Percentiles rank a stretch among this genome's conserved stretches.
These are phyloP conservation scores for Oxyruncus cristatus DNA, from an alignment of 2,113 vertebrate species.

Conservation along the genomic window DNA sequence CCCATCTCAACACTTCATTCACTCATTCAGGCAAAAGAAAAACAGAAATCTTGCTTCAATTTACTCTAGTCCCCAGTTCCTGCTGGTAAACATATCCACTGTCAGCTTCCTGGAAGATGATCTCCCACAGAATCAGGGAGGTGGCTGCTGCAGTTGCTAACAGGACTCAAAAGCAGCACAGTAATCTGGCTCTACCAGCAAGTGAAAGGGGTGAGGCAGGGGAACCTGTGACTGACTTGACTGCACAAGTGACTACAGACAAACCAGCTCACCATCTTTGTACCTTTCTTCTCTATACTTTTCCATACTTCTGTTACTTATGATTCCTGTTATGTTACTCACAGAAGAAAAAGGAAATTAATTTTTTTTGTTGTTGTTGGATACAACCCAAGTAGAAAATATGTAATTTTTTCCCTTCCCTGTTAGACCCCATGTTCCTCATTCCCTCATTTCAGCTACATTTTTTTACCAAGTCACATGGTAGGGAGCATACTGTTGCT, in stretches of 20 bases:
- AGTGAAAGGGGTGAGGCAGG: not conserved
- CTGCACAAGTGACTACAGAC: not conserved
- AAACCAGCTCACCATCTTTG: not conserved
- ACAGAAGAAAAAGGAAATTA: not conserved
- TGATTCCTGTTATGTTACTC: not conserved
- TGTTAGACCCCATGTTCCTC: not conserved
- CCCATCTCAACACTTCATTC: not conserved
- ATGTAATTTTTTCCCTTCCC: not conserved
- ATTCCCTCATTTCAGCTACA: not conserved
- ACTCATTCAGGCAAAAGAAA: not conserved
- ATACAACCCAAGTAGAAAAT: not conserved
- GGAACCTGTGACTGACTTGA: not conserved
- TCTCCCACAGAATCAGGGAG: conserved; percentile 12
- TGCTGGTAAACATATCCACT: not conserved
- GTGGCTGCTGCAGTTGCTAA: not conserved
- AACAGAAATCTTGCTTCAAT: not conserved
- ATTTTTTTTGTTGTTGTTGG: not conserved
- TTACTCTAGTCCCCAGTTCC: not conserved
- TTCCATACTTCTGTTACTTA: not conserved
- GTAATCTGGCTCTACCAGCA: not conserved
- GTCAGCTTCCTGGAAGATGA: not conserved
- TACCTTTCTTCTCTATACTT: not conserved
- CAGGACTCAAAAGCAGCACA: not conserved
- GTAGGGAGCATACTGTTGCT: not conserved
- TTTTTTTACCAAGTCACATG: not conserved